Evolutionary conservation across 2,113 vertebrate species (phyloP).

Genomic region (Opisthocomus hoazin): DNA sequence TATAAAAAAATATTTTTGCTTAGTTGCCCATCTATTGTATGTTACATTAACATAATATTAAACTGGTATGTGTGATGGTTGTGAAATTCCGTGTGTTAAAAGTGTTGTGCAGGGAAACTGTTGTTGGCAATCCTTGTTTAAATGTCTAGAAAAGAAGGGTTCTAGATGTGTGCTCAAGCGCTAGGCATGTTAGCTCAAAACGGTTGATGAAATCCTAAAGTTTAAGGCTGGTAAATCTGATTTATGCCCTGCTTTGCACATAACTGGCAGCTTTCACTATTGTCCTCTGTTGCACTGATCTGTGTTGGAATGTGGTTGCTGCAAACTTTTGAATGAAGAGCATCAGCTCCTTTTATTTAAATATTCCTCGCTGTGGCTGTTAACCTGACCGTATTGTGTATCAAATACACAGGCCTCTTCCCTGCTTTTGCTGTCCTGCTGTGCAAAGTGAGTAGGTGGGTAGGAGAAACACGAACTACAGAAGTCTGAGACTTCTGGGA

Average conservation of each 20-base stretch:
- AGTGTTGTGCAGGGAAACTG: background rate
- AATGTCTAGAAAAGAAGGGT: background rate
- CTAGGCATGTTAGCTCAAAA: constrained; percentile 16
- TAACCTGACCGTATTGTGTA: background rate
- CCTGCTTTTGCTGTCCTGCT: background rate
- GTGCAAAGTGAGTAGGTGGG: background rate
- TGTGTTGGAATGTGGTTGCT: constrained; percentile 10
- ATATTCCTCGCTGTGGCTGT: background rate
- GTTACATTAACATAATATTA: constrained; percentile 58
- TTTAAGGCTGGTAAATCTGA: background rate
- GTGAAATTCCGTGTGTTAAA: constrained; percentile 8
- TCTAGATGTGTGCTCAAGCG: background rate
- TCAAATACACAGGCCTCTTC: background rate
- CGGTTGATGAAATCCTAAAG: background rate
- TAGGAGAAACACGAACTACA: background rate
- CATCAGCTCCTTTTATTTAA: background rate
- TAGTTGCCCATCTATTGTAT: constrained; percentile 53
- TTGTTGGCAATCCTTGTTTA: background rate
- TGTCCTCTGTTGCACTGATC: constrained; percentile 19
- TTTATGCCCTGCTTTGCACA: constrained; percentile 43
- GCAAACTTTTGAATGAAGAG: background rate
- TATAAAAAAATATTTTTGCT: constrained; percentile 40
- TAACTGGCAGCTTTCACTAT: background rate
- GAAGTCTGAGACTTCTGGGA: background rate
- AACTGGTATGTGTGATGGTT: background rate